phyloP scores from a whole-genome alignment of 2,113 vertebrate genomes.

The Embiotoca jacksoni region DNA sequence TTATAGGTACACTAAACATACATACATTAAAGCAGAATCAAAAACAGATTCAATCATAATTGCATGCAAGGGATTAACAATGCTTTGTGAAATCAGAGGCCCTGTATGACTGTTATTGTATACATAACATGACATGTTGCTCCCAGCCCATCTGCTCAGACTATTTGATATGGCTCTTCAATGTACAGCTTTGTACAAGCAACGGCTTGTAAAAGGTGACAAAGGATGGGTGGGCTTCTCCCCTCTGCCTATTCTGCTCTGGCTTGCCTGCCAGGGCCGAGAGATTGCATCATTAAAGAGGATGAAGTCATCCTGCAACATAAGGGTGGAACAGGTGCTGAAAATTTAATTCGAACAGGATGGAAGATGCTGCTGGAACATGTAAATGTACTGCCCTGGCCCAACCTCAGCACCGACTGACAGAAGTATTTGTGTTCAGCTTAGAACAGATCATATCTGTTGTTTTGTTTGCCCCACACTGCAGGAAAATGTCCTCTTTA shows the following conservation, averaged over 20 bases:
- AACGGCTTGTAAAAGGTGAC: conserved; percentile 68
- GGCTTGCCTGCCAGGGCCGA: conserved; percentile 72
- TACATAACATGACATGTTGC: conserved; percentile 7
- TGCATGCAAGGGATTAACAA: background rate
- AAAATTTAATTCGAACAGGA: conserved; percentile 78
- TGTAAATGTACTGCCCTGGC: conserved; percentile 61
- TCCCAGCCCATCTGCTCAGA: conserved; percentile 3
- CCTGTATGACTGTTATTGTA: background rate
- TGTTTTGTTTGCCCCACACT: conserved; percentile 14
- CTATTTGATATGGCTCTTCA: conserved; percentile 21
- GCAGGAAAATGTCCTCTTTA: conserved; percentile 11
- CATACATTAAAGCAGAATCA: conserved; percentile 2
- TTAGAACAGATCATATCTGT: conserved; percentile 21
- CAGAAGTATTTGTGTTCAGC: conserved; percentile 21
- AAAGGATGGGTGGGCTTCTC: conserved; percentile 69
- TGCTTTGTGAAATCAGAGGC: background rate
- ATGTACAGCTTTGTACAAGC: conserved; percentile 32
- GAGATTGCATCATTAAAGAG: conserved; percentile 82
- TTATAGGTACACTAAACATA: conserved; percentile 3
- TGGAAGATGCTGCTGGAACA: conserved; percentile 55
- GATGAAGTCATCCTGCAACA: conserved; percentile 86
- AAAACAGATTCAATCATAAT: background rate
- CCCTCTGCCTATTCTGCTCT: conserved; percentile 42
- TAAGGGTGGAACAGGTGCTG: conserved; percentile 80
- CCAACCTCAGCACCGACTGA: conserved; percentile 27